Percentiles rank a stretch among this genome's conserved stretches.
Evolutionary conservation across 2,888 invertebrate species (phyloP).

Genomic region (Callyntrura guangdongensis): DNA sequence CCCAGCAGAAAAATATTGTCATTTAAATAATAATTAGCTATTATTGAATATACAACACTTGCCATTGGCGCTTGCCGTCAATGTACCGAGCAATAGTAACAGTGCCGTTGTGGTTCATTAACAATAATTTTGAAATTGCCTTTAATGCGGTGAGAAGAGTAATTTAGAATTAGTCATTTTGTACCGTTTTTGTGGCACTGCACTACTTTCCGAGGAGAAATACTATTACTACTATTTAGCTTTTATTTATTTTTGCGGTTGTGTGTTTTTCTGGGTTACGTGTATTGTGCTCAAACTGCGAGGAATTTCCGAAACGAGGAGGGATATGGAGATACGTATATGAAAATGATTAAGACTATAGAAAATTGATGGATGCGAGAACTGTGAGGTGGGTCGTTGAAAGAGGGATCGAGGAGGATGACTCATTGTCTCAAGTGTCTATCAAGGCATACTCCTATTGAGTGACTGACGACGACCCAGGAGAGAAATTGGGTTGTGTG

Average conservation of each 20-base stretch:
- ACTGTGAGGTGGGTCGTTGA: not conserved
- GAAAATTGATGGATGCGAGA: conserved; percentile 26
- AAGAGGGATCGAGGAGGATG: conserved; percentile 25
- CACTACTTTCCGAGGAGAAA: not conserved
- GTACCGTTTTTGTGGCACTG: not conserved
- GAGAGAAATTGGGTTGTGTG: conserved; percentile 16
- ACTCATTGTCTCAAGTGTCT: conserved; percentile 27
- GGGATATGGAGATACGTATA: not conserved
- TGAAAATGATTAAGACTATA: conserved; percentile 6
- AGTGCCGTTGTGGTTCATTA: conserved; percentile 40
- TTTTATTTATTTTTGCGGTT: conserved; percentile 8
- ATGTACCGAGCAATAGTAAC: not conserved
- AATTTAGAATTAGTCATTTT: conserved; percentile 49
- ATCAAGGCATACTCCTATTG: not conserved
- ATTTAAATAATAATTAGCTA: conserved; percentile 35
- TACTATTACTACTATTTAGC: not conserved
- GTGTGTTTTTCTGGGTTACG: not conserved
- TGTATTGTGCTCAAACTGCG: conserved; percentile 3
- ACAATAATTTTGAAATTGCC: conserved; percentile 14
- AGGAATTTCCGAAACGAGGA: conserved; percentile 19
- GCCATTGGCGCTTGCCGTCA: not conserved
- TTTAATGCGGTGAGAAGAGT: conserved; percentile 20
- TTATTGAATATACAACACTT: not conserved
- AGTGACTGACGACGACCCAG: not conserved
- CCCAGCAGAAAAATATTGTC: not conserved